Base-by-base conservation (phyloP, 2,888 invertebrate genomes). In the Morpho helenor region DNA sequence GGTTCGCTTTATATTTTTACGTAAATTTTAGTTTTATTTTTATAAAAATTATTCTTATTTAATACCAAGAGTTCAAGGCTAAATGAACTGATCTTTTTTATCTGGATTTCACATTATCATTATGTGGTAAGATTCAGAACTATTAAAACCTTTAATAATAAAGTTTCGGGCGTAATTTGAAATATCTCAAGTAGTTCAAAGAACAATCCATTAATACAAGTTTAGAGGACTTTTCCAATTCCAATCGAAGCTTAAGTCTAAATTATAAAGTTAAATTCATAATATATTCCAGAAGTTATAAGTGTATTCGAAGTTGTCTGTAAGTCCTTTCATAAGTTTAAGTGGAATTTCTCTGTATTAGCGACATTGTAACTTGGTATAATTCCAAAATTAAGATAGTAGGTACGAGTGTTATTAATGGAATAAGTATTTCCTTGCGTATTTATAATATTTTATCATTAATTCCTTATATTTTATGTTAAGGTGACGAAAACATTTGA, bases 221-320 rank as follows among this genome's bases (percentile, higher is more conserved):
- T 63, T 63, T 55, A 59, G 59, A 64, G 61, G 59, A 64, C 59
- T 56, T 62, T 61, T 64, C 59, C 61, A 59, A 63, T 62, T 63
- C 49, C 59, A 57, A 61, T 64, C 63, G 62, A 64, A 62, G 59
- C 63, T 62, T 57, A 59, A 63, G 47, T 57, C 59, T 62, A 60
- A 64, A 62, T 64, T 64, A 64, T 62, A 59, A 62, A 64, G 62
- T 60, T 62, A 62, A 64, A 57, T 59, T 62, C 57, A 64, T 62
- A 64, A 64, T 62, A 59, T 59, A 56, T 62, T 61, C 57, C 52
- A 49, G 48, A 57, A 64, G 56, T 61, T 57, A 56, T 57, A 59
- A 59, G 63, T 64, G 16, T 62, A 63, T 59, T 53, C 49, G 54
- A 62, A 61, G 55, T 56, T 63, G 61, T 72, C 69, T 67, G 23